Base-by-base conservation (phyloP, 2,797 vertebrate genomes). In the Pantherophis vulpinus region DNA sequence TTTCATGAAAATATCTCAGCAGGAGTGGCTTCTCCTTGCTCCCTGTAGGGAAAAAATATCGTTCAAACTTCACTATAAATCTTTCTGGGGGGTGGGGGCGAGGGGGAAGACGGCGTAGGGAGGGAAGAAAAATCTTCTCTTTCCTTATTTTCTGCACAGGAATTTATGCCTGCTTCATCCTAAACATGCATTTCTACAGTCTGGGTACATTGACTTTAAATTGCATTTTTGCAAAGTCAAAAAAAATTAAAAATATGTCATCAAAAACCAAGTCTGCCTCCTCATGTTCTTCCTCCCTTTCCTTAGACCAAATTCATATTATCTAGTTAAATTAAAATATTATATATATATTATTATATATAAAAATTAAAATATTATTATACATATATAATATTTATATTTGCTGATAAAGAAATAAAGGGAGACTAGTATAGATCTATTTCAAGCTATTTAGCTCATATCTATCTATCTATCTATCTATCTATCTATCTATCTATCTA, bases 221-320 rank as follows among this genome's bases (percentile, higher is more conserved):
- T 97, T 94, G 83, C 95, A 86, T 96, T 97, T 47, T 96, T 96
- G 58, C 92, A 95, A 96, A 96, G 93, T 95, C 94, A 96, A 96
- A 92, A 94, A 96, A 93, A 79, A 96, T 96, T 94, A 55, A 94
- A 96, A 95, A 6, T 94, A 12, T 92, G 9, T n/a, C 93, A 16
- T 61, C 89, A 47, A 25, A 86, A 94, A n/a, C 92, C n/a, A 63
- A 83, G 42, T 59, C 70, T 90, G 14, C 42, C 25, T 55, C 1
- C 23, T 29, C 42, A 2, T 37, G 20, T 55, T 54, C 25, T 60
- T 12, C 79, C n/a, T 63, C n/a, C 20, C 59, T 55, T 56, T 42
- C 86, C 20, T 42, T 55, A 14, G 32, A 27, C 32, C 29, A 92
- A 87, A 88, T 74, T 74, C 91, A 92, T 9, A 54, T 61, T 7